Conservation (phyloP, 1,140 invertebrate species). For the Caenorhabditis latens region DNA sequence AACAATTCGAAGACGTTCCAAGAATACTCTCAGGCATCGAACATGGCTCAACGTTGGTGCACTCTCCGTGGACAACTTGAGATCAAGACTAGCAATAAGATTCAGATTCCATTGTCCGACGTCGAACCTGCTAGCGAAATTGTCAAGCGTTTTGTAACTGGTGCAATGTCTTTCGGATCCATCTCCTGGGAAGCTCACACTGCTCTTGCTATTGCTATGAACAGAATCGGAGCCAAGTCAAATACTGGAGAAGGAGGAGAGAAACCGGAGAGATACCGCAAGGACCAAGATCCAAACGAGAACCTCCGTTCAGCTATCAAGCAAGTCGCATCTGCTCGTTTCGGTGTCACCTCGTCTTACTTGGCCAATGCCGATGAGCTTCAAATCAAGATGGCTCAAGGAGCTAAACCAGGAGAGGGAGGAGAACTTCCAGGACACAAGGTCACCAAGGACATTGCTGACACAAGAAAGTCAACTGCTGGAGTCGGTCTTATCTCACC, state of each 20-base stretch:
- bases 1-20: conserved; percentile 89
- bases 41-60: conserved; percentile 88
- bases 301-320: conserved; percentile 84
- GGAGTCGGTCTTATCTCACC: conserved; percentile 98
- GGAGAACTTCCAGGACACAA: conserved; percentile 91
- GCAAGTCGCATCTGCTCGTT: conserved; percentile 93
- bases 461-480: conserved; percentile 92
- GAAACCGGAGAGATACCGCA: conserved; percentile 86
- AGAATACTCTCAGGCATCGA: conserved; percentile 88
- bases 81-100: conserved; percentile 83
- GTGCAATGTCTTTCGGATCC: conserved; percentile 93
- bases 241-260: conserved; percentile 95
- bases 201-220: conserved; percentile 96
- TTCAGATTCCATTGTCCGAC: conserved; percentile 85
- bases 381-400: conserved; percentile 99
- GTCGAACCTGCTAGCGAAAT: conserved; percentile 93
- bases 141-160: conserved; percentile 86
- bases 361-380: conserved; percentile 94
- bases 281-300: conserved; percentile 83
- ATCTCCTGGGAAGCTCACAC: conserved; percentile 93
- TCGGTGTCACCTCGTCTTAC: conserved; percentile 97
- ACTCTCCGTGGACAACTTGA: conserved; percentile 93
- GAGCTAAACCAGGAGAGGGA: conserved; percentile 94
- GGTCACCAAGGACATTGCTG: conserved; percentile 94
- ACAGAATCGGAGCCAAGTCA: conserved; percentile 92